Evolutionary conservation across 2,797 vertebrate species (phyloP).

Genomic region (Cirrhinus molitorella): DNA sequence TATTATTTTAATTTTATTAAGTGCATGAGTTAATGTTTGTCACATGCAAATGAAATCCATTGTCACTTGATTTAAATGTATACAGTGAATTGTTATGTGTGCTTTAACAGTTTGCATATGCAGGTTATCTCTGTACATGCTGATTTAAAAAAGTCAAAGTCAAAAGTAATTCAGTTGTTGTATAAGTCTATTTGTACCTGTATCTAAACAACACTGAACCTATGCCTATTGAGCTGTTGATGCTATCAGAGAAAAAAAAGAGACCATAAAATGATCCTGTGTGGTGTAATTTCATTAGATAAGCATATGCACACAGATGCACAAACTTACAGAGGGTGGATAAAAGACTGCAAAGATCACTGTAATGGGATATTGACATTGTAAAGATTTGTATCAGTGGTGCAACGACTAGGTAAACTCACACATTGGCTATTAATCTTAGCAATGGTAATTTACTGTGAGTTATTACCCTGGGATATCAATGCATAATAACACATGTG

Average conservation of each 20-base stretch:
- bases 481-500: neutral
- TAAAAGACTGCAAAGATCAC: neutral
- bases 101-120: neutral
- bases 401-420: constrained; percentile 5
- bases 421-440: constrained; percentile 8
- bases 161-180: neutral
- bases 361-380: neutral
- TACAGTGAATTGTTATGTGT: neutral
- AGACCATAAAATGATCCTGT: neutral
- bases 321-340: neutral
- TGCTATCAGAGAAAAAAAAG: constrained; percentile 12
- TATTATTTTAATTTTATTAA: neutral
- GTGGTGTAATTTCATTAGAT: neutral
- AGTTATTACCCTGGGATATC: neutral
- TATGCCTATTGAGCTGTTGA: neutral
- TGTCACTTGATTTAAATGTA: neutral
- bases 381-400: neutral
- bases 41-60: neutral
- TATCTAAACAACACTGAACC: neutral
- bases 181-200: neutral
- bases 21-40: neutral
- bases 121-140: neutral
- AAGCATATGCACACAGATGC: neutral
- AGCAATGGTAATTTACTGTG: neutral
- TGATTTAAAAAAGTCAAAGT: neutral